These are phyloP conservation scores for Beris morrisii DNA, from an alignment of 2,888 invertebrate species.

Conservation along the genomic window DNA sequence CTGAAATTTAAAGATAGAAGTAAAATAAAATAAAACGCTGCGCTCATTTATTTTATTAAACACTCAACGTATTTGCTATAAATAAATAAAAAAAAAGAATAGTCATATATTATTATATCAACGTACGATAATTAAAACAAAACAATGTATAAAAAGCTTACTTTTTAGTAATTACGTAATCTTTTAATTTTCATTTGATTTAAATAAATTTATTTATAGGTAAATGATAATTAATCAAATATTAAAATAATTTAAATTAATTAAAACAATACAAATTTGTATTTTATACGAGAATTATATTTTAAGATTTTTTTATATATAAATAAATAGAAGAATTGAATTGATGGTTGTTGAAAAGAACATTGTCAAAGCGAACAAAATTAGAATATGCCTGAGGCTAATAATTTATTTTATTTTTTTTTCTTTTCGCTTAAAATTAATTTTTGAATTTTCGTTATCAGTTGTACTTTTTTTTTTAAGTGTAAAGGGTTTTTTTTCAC, in stretches of 20 bases:
- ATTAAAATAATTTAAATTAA: slow-evolving; percentile 19
- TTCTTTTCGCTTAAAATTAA: neutral
- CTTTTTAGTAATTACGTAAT: too few species aligned
- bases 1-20: slow-evolving; percentile 5
- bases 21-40: slow-evolving; percentile 12
- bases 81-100: slow-evolving; percentile 20
- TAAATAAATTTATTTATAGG: slow-evolving; percentile 28
- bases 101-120: slow-evolving; percentile 28
- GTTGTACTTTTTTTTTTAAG: neutral
- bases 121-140: slow-evolving; percentile 23
- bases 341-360: slow-evolving; percentile 25
- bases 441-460: slow-evolving; percentile 3
- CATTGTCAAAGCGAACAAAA: neutral
- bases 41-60: slow-evolving; percentile 26
- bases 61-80: slow-evolving; percentile 12
- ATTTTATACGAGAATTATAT: slow-evolving; percentile 28
- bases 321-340: slow-evolving; percentile 13
- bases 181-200: neutral
- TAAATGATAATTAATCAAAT: slow-evolving; percentile 11
- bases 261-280: slow-evolving; percentile 20
- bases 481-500: too few species aligned
- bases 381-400: neutral
- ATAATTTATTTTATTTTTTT: neutral
- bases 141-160: too few species aligned
- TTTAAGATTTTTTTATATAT: slow-evolving; percentile 23